Evolutionary conservation across 2,888 invertebrate genomes (phyloP).

Genomic region (Pristionchus japonicus): DNA sequence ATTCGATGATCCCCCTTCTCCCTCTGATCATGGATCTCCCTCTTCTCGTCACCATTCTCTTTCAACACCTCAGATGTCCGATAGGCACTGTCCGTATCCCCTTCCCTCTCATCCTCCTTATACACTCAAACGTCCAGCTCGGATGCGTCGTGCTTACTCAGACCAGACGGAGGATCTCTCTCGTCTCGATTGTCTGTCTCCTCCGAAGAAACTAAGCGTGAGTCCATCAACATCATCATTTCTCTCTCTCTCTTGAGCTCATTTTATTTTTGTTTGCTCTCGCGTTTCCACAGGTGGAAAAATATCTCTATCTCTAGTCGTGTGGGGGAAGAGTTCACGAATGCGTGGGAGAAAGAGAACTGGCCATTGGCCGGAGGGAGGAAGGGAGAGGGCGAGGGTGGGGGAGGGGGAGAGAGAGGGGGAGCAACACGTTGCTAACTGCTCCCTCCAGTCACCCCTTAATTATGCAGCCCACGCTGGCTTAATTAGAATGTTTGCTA

Average conservation of each 20-base stretch:
- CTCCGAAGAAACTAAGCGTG: constrained; percentile 23
- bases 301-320: not conserved
- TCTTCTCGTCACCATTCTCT: not conserved
- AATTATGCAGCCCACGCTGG: constrained; percentile 27
- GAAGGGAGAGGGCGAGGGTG: not conserved
- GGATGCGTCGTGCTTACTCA: constrained; percentile 7
- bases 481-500: constrained; percentile 32
- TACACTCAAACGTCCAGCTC: not conserved
- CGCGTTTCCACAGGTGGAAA: constrained; percentile 5
- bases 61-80: not conserved
- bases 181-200: not conserved
- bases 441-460: not conserved
- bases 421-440: constrained; percentile 1
- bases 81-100: not conserved
- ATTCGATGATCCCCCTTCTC: not conserved
- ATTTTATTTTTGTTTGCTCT: not conserved
- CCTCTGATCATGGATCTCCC: not conserved
- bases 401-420: not conserved
- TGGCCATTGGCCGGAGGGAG: not conserved
- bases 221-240: not conserved
- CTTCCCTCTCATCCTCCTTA: not conserved
- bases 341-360: constrained; percentile 38
- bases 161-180: not conserved
- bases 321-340: constrained; percentile 8
- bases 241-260: not conserved